Evolutionary conservation across 2,888 invertebrate species (phyloP), one percentile per base, ranked within the genome.

Genomic region (Cenopis cana): DNA sequence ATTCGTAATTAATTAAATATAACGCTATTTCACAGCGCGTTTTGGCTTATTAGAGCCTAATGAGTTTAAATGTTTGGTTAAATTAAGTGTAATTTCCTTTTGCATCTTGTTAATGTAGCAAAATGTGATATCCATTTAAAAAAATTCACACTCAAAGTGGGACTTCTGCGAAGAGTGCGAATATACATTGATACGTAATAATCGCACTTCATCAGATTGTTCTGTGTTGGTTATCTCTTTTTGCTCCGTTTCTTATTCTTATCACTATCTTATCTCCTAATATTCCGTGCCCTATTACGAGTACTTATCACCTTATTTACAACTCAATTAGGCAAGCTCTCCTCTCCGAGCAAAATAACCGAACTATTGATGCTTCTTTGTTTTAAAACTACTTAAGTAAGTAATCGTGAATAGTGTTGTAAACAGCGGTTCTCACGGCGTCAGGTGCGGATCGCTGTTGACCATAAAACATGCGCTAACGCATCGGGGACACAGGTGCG

Each of bases 401-500:
- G 36, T 57, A 38, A 18, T 33, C 10, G 17, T 54, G 29, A 33
- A 33, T n/a, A 62, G 18, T 52, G 14, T 62, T 17, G 17, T 33
- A 56, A 46, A n/a, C 46, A 62, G 0, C 2, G 6, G 50, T 64
- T 64, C 62, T 20, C 62, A 64, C 62, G 62, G 38, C 20, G 36
- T 64, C 62, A 64, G 62, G 62, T 64, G 62, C 29, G 29, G 29
- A 18, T 17, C 49, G 11, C 24, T 61, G 36, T 33, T 62, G 62
- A 9, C 12, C 59, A 52, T 66, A 55, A 66, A 46, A 14, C 57
- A 59, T 38, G 59, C 60, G 52, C 18, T 18, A 36, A 68, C 54
- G 56, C 55, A 65, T 46, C 38, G 41, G 56, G 41, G 24, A 38
- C 41, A 61, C 61, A 61, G 61, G 61, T 61, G 61, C 29, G 49